These are phyloP conservation scores for Mionectes olivaceus DNA, from an alignment of 2,797 vertebrate genomes.

Conservation along the genomic window DNA sequence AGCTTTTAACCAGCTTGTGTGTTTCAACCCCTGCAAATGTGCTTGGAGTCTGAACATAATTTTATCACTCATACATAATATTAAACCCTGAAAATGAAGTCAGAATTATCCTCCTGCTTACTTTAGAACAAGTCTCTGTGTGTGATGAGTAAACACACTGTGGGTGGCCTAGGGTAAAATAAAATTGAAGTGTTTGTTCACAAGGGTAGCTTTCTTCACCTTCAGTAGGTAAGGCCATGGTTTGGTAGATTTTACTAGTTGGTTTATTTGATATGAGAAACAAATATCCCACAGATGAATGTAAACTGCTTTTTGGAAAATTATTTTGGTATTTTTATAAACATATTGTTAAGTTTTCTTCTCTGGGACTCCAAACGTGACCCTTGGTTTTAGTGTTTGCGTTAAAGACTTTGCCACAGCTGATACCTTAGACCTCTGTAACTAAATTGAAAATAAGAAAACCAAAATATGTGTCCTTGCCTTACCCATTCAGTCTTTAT, in stretches of 20 bases:
- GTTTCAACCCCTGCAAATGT: neutral
- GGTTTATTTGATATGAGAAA: neutral
- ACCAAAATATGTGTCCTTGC: neutral
- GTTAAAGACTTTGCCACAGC: neutral
- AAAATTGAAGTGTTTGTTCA: slow-evolving; percentile 39
- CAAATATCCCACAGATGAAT: neutral
- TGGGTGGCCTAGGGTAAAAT: slow-evolving; percentile 63
- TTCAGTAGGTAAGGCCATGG: slow-evolving; percentile 7
- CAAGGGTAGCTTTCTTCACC: slow-evolving; percentile 38
- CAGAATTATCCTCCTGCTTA: slow-evolving; percentile 32
- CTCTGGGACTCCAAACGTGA: neutral
- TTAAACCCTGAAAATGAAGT: slow-evolving; percentile 42
- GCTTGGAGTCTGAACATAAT: slow-evolving; percentile 19
- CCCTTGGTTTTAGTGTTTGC: neutral
- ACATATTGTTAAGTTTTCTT: neutral
- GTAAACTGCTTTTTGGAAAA: neutral
- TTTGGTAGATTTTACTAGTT: slow-evolving; percentile 1
- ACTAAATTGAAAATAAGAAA: neutral
- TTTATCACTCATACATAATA: neutral
- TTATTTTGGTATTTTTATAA: neutral
- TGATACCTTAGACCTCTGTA: neutral
- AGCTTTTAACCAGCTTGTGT: neutral
- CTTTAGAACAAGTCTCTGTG: slow-evolving; percentile 38
- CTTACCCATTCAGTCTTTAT: neutral
- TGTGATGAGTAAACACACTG: slow-evolving; percentile 54